A percentile compares a stretch with the other conserved stretches of the same genome.
Evolutionary conservation across 37 sponge, comb jelly and placozoan genomes (phyloP).

Genomic region (Lycopodina hypogea): DNA sequence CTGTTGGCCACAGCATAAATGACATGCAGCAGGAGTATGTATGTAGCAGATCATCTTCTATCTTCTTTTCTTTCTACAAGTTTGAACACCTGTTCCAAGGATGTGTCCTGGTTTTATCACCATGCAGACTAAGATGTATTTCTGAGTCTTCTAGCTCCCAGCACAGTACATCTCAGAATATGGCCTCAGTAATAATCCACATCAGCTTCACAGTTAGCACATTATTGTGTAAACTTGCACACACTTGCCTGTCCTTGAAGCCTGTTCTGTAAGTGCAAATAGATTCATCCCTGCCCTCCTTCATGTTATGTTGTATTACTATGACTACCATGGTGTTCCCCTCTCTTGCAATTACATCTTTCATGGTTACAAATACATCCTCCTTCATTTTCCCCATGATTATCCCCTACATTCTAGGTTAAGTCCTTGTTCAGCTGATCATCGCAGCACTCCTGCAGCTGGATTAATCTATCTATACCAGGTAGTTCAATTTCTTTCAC

Average conservation of each 20-base stretch:
- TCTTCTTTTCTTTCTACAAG: conserved; percentile 35
- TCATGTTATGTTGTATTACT: conserved; percentile 41
- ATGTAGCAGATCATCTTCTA: conserved; percentile 25
- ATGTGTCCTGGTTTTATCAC: conserved; percentile 46
- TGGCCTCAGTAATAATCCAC: conserved; percentile 44
- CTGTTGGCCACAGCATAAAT: no score
- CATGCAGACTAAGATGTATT: conserved; percentile 34
- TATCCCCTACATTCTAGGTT: conserved; percentile 32
- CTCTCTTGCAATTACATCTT: conserved; percentile 12
- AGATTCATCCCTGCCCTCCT: conserved; percentile 47
- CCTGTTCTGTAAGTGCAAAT: conserved; percentile 29
- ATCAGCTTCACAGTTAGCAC: conserved; percentile 23
- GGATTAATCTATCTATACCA: conserved; percentile 24
- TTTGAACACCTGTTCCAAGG: conserved; percentile 20
- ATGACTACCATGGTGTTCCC: conserved; percentile 39
- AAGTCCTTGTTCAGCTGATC: conserved; percentile 46
- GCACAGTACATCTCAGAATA: conserved; percentile 37
- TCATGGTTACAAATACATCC: conserved; percentile 29
- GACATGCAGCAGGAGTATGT: conserved; percentile 29
- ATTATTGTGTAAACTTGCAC: conserved; percentile 33
- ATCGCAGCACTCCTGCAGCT: conserved; percentile 43
- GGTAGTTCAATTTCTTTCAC: conserved; percentile 19
- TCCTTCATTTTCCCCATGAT: conserved; percentile 8
- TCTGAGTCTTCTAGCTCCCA: conserved; percentile 28
- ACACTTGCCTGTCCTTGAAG: conserved; percentile 27